Evolutionary conservation across 2,888 invertebrate species (phyloP), one percentile per base, ranked within the genome.

Genomic region (Euzophera pinguis): DNA sequence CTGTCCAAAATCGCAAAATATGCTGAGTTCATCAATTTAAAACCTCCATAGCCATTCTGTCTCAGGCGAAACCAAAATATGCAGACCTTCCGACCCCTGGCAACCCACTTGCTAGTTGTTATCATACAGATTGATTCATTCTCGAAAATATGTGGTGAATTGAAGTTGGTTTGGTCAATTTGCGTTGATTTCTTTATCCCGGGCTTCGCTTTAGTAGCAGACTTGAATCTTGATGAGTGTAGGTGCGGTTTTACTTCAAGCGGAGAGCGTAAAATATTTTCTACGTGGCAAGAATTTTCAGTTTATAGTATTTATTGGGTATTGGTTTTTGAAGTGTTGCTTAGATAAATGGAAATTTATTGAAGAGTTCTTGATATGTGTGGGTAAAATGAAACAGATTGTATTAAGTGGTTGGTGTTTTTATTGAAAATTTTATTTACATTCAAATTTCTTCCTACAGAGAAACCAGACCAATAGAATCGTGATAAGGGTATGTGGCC

Each of bases 181-280:
- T 82, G 78, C 77, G 73, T 78, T 78, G 83, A 84, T 84, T 84
- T 81, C 84, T 84, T 82, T 81, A 84, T 83, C 78, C 78, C 63
- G 59, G 69, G 63, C 60, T 65, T 56, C 57, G 58, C 67, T 45
- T 69, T 67, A 72, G 57, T 53, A 53, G 57, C 55, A 43, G 63
- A 32, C 60, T 53, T 63, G 83, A 80, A 84, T 84, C 64, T 47
- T 54, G 76, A 83, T 78, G 68, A 78, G 67, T 22, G 8, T 10
- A 4, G 53, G 57, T 62, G 38, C 7, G 67, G 69, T 32, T 22
- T 1, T 41, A 61, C 32, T 68, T 53, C 3, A 2, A 57, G 67
- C 62, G 62, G 12, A n/a, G 12, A 43, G 13, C 3, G 41, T 41
- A 16, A 39, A 39, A 3, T 41, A n/a, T n/a, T n/a, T n/a, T n/a